phyloP scores from a whole-genome alignment of 2,113 vertebrate species.

The Malurus melanocephalus region DNA sequence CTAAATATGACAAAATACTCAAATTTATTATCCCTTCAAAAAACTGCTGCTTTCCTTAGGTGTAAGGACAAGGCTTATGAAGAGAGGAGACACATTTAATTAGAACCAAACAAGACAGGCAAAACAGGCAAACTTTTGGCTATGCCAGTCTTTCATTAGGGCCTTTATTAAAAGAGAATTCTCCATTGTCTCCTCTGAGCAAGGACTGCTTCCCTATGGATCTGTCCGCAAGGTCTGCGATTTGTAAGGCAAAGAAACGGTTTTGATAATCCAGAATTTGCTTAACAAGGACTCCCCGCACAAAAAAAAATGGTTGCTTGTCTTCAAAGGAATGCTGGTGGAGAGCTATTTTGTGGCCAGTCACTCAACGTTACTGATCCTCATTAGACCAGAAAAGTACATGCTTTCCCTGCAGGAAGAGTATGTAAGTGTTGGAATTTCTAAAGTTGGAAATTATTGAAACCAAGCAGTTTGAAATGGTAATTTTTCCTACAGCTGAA shows the following conservation, averaged over 20 bases:
- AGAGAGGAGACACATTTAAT: not conserved
- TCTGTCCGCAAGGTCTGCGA: fast-evolving
- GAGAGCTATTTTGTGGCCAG: not conserved
- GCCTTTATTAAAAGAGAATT: not conserved
- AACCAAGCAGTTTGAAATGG: slow-evolving; percentile 43
- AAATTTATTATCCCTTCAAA: not conserved
- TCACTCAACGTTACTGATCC: not conserved
- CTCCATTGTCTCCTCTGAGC: not conserved
- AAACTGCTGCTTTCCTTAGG: not conserved
- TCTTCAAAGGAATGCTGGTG: slow-evolving; percentile 3
- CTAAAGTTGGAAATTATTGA: not conserved
- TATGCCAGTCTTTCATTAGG: not conserved
- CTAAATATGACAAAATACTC: not conserved
- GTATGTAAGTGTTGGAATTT: not conserved
- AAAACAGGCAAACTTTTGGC: not conserved
- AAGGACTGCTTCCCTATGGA: not conserved
- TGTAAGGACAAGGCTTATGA: not conserved
- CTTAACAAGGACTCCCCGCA: not conserved
- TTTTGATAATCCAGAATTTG: not conserved
- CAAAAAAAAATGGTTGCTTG: not conserved
- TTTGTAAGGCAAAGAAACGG: not conserved
- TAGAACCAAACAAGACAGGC: not conserved
- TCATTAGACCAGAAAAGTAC: slow-evolving; percentile 40
- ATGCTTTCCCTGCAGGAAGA: slow-evolving; percentile 3
- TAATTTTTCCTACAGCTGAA: slow-evolving; percentile 24